Conservation (phyloP, 1,140 invertebrate genomes). For the Leucophenga varia region DNA sequence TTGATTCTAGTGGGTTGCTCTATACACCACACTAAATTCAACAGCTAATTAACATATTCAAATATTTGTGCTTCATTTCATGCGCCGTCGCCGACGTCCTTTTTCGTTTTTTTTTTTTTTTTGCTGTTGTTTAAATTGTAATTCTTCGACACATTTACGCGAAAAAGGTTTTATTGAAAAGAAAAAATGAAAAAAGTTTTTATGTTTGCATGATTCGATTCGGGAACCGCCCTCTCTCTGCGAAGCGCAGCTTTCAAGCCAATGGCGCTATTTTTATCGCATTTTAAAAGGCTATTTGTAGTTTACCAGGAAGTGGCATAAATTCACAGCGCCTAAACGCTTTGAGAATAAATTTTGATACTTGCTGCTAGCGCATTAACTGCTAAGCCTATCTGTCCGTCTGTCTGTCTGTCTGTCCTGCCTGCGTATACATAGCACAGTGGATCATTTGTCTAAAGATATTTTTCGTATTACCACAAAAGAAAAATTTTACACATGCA, state of each 20-base stretch:
- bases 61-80: too few species aligned
- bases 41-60: slow-evolving; percentile 52
- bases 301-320: slow-evolving; percentile 52
- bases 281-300: slow-evolving; percentile 54
- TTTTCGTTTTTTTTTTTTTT: too few species aligned
- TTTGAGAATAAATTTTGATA: slow-evolving; percentile 45
- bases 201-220: slow-evolving; percentile 53
- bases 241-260: slow-evolving; percentile 24
- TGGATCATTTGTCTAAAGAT: slow-evolving; percentile 17
- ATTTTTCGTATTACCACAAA: too few species aligned
- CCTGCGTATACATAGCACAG: background rate
- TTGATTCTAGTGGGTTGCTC: too few species aligned
- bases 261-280: slow-evolving; percentile 52
- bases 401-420: too few species aligned
- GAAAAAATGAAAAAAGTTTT: slow-evolving; percentile 51
- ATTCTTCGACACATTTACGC: too few species aligned
- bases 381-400: slow-evolving; percentile 8
- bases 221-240: too few species aligned
- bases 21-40: too few species aligned
- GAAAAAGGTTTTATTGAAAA: too few species aligned
- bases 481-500: too few species aligned
- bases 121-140: too few species aligned
- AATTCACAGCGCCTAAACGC: slow-evolving; percentile 52
- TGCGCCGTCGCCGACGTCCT: too few species aligned
- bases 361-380: slow-evolving; percentile 14